Evolutionary conservation across 2,797 vertebrate genomes (phyloP), one percentile per base, ranked within the genome.

Genomic region (Phalanger gymnotis): DNA sequence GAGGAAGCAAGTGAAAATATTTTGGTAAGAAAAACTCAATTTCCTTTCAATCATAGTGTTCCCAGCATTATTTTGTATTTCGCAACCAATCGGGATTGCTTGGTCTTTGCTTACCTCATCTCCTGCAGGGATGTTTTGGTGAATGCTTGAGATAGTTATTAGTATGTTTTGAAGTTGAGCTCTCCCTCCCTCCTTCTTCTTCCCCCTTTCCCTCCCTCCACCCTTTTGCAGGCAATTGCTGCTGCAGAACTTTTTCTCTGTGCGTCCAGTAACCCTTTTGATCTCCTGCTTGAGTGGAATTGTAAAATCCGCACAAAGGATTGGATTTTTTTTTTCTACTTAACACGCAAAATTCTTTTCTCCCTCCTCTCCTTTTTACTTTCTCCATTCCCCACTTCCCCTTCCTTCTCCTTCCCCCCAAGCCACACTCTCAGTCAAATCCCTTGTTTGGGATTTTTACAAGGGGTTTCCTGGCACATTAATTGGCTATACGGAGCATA

Each of bases 81-180:
- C 97, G 94, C 97, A 97, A 97, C 96, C 91, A 95, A 94, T 94
- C 16, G 53, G 94, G 94, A 89, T 90, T 96, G 95, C 96, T 34
- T 97, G 95, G 94, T 97, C 97, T 56, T 96, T 96, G 96, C 97
- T 98, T 98, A 98, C 98, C 98, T 98, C 98, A 94, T 96, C 95
- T 97, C 96, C 97, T 93, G 96, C 94, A 95, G 90, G 97, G 95
- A 93, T 96, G 40, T 93, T 90, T 94, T 51, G 96, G 95, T 54
- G 5, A 53, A 91, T 93, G 87, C 96, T 96, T 90, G 66, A 95
- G 94, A 92, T 92, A 98, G 97, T 97, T 95, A 90, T 73, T 90
- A 93, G 95, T n/a, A 97, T 96, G 91, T 97, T 91, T 14, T 90
- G 93, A 51, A 81, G 40, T 40, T 87, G 73, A 87, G 40, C 89